These are phyloP conservation scores for Columba janthina DNA, from an alignment of 2,113 vertebrate genomes.

Conservation along the genomic window DNA sequence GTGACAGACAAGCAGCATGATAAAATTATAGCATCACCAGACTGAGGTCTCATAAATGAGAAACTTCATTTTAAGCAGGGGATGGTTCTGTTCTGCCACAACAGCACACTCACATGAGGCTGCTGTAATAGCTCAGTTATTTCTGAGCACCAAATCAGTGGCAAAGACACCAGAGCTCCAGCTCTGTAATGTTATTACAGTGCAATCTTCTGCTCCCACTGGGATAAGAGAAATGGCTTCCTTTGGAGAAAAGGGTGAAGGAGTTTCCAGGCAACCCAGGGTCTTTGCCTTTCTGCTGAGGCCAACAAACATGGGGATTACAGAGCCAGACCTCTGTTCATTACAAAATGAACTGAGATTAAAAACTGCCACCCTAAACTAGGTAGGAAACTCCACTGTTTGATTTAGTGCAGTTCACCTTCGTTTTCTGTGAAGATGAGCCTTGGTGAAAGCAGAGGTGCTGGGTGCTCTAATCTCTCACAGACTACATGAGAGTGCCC, in stretches of 20 bases:
- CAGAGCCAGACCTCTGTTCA: background rate
- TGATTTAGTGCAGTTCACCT: background rate
- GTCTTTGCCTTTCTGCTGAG: background rate
- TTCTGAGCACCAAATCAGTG: background rate
- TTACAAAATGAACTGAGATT: background rate
- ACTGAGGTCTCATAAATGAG: background rate
- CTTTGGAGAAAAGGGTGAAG: background rate
- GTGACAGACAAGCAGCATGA: background rate
- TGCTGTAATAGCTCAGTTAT: background rate
- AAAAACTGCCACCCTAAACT: background rate
- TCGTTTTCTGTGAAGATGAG: background rate
- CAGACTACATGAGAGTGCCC: background rate
- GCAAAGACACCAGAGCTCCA: background rate
- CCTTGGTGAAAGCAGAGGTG: background rate
- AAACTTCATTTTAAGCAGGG: slow-evolving; percentile 5
- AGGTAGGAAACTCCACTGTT: background rate
- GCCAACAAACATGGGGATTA: background rate
- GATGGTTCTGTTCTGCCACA: background rate
- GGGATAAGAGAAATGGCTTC: background rate
- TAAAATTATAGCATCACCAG: background rate
- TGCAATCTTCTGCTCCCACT: background rate
- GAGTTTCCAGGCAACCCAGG: background rate
- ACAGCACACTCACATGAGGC: background rate
- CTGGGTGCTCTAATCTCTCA: background rate
- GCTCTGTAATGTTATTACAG: background rate